These are phyloP conservation scores for Paelopatides confundens DNA, from an alignment of 53 echinoderm and acorn worm genomes.

Conservation along the genomic window DNA sequence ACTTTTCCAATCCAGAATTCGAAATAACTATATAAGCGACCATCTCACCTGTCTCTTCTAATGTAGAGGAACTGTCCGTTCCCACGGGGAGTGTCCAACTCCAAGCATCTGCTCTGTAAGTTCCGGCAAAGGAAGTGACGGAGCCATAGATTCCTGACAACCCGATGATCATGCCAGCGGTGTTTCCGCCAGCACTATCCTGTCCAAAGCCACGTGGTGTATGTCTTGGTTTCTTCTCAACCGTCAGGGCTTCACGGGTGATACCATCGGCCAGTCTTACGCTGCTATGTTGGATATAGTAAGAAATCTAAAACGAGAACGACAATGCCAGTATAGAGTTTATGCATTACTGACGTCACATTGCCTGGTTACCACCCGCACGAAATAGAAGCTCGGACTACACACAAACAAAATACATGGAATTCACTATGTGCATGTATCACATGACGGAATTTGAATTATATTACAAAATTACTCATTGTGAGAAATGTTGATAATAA, in stretches of 20 bases:
- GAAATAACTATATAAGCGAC: too few relatives aligned
- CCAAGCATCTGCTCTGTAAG: constrained; percentile 87
- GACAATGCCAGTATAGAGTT: neutral
- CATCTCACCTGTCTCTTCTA: neutral
- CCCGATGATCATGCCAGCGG: constrained; percentile 71
- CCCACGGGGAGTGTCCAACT: constrained; percentile 56
- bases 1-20: too few relatives aligned
- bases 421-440: too few relatives aligned
- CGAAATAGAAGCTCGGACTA: too few relatives aligned
- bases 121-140: constrained; percentile 85
- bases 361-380: too few relatives aligned
- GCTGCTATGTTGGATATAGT: constrained; percentile 60
- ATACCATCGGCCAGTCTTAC: constrained; percentile 25
- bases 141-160: constrained; percentile 70
- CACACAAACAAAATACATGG: too few relatives aligned
- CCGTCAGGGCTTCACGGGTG: constrained; percentile 5
- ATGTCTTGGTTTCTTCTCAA: constrained; percentile 16
- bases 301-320: constrained; percentile 62
- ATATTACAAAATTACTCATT: too few relatives aligned
- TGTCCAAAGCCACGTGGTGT: constrained; percentile 79
- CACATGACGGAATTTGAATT: too few relatives aligned
- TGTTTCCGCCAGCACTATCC: constrained; percentile 80
- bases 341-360: too few relatives aligned
- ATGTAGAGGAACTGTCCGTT: neutral
- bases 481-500: too few relatives aligned